Evolutionary conservation across 2,888 invertebrate species (phyloP).

Genomic region (Drosophila setosimentum): DNA sequence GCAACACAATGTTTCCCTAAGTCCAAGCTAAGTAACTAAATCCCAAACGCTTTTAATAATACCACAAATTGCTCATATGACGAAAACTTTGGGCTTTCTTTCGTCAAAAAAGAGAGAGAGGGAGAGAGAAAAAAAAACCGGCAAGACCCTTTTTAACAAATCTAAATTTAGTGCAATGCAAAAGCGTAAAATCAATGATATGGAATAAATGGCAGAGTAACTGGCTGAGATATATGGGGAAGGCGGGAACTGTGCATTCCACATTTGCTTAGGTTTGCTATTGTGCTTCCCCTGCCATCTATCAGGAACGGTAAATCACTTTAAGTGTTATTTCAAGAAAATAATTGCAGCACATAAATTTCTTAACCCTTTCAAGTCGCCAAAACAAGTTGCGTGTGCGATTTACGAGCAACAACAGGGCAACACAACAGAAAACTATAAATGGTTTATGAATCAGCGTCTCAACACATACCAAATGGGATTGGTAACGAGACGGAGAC

Average conservation of each 20-base stretch:
- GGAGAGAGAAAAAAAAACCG: no score
- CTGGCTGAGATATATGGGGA: slow-evolving; percentile 1
- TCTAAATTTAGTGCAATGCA: slow-evolving; percentile 60
- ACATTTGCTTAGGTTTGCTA: slow-evolving; percentile 39
- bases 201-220: slow-evolving; percentile 60
- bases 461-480: slow-evolving; percentile 33
- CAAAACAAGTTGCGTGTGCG: slow-evolving; percentile 58
- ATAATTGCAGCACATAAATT: slow-evolving; percentile 82
- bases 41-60: slow-evolving; percentile 18
- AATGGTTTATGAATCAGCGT: slow-evolving; percentile 79
- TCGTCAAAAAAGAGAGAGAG: no score
- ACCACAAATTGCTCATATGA: slow-evolving; percentile 48
- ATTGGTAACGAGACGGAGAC: not conserved
- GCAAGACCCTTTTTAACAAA: slow-evolving; percentile 32
- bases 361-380: slow-evolving; percentile 62
- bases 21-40: not conserved
- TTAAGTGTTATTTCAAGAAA: slow-evolving; percentile 78
- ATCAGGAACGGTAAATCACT: slow-evolving; percentile 70
- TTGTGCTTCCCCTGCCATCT: slow-evolving; percentile 13
- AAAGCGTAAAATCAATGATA: slow-evolving; percentile 60
- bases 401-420: slow-evolving; percentile 49
- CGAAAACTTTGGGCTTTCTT: slow-evolving; percentile 21
- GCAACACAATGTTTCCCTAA: slow-evolving; percentile 3
- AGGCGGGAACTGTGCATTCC: slow-evolving; percentile 7
- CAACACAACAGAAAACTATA: slow-evolving; percentile 52